Base-by-base conservation (phyloP, 2,797 vertebrate species). In the Xenentodon cancila region DNA sequence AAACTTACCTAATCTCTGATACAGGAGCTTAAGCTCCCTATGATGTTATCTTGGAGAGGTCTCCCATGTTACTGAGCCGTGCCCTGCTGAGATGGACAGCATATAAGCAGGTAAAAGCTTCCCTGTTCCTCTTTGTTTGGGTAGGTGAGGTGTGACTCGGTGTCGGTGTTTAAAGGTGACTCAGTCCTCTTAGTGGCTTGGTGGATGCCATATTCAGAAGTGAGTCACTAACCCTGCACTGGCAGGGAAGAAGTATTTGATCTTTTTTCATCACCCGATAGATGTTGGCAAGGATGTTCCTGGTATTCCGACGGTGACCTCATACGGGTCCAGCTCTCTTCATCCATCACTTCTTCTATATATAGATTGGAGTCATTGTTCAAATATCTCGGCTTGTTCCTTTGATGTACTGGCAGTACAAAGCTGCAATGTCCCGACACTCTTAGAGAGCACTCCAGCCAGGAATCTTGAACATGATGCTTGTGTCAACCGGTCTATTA, bases 381-480 rank as follows among this genome's bases (percentile, higher is more conserved):
- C 40, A 59, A 86, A 93, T 93, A 85, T 75, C 79, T 90, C 1
- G 47, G 78, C 76, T 64, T 60, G 64, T 73, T 71, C 79, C 86
- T 93, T 92, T 93, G 91, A 93, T 89, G 92, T 88, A 60, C 71
- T 74, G 86, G 80, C 82, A 87, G 89, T 90, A 93, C 92, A 92
- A 92, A 91, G 89, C 81, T 71, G 73, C 69, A 64, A 77, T 88
- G 89, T 84, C 87, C 88, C 90, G 83, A 89, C 82, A 75, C 90
- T 87, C 87, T 91, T 87, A 85, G 61, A 82, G 70, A 88, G 90
- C 85, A 89, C 86, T 91, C 77, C 67, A 89, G 80, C 59, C 83
- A 82, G 89, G 91, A 92, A 91, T 93, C 87, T 81, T 73, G 80
- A 85, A 88, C 88, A 87, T 62, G 85, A 89, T 81, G 76, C 79